Evolutionary conservation across 2,113 vertebrate genomes (phyloP).

Genomic region (Chaetodon trifascialis): DNA sequence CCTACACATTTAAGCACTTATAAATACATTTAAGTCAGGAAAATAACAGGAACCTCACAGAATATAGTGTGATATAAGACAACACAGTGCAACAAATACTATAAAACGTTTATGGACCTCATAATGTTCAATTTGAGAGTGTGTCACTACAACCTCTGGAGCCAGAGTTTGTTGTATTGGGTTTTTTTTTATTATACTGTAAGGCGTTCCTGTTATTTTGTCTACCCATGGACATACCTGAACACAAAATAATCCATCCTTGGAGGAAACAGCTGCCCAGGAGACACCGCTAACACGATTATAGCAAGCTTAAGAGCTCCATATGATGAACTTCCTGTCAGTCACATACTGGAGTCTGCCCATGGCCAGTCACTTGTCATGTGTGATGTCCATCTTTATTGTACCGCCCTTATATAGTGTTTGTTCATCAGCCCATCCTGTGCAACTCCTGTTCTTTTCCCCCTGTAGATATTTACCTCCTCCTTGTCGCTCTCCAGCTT

Average conservation of each 20-base stretch:
- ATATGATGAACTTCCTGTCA: conserved; percentile 4
- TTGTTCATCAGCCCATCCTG: conserved; percentile 10
- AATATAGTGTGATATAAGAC: background rate
- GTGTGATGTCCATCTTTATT: background rate
- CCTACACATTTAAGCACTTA: background rate
- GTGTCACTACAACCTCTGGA: background rate
- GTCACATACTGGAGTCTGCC: background rate
- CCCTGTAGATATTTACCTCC: conserved; percentile 37
- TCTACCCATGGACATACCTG: background rate
- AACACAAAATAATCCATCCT: background rate
- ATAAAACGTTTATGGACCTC: background rate
- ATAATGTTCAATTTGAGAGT: background rate
- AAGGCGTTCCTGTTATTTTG: background rate
- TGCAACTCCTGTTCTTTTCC: conserved; percentile 22
- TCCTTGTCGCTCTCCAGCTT: conserved; percentile 41
- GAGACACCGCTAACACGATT: background rate
- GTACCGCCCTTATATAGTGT: background rate
- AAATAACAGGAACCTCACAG: background rate
- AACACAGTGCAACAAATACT: background rate
- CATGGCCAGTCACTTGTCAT: background rate
- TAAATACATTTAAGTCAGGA: background rate
- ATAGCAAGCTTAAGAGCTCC: background rate
- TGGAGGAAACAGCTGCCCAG: background rate
- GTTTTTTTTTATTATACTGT: background rate
- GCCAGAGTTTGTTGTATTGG: background rate